phyloP scores from a whole-genome alignment of 2,797 vertebrate genomes.

The Lacerta agilis region DNA sequence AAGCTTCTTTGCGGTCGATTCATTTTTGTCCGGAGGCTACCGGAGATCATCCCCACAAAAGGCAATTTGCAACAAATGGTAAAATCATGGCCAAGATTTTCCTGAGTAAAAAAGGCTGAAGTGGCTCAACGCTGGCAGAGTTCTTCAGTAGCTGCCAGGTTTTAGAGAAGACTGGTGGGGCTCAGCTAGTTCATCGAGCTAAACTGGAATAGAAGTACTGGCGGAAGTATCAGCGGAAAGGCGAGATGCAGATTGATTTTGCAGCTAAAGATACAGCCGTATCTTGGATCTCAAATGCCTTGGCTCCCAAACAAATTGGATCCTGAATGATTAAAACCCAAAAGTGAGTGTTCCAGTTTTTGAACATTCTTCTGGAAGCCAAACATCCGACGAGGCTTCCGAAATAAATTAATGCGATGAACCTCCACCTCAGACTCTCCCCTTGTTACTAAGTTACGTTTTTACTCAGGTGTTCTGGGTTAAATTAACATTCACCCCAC shows the following conservation, averaged over 20 bases:
- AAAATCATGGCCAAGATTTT: slow-evolving; percentile 23
- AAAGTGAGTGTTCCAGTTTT: too few relatives aligned
- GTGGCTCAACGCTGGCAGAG: not conserved
- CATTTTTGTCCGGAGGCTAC: slow-evolving; percentile 29
- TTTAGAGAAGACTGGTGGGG: not conserved
- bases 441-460: too few relatives aligned
- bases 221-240: not conserved
- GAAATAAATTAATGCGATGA: too few relatives aligned
- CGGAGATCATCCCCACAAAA: not conserved
- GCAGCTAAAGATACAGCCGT: not conserved
- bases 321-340: too few relatives aligned
- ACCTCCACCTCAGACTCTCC: too few relatives aligned
- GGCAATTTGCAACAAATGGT: not conserved
- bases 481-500: too few relatives aligned
- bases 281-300: too few relatives aligned
- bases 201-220: slow-evolving; percentile 35
- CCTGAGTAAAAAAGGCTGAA: not conserved
- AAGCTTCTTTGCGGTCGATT: not conserved
- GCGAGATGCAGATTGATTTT: not conserved
- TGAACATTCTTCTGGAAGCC: too few relatives aligned
- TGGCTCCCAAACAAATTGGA: too few relatives aligned
- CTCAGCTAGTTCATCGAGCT: not conserved
- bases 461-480: too few relatives aligned
- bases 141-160: slow-evolving; percentile 8
- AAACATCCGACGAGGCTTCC: too few relatives aligned